phyloP scores from a whole-genome alignment of 1,140 invertebrate genomes.

The Ostrea denselamellosa region DNA sequence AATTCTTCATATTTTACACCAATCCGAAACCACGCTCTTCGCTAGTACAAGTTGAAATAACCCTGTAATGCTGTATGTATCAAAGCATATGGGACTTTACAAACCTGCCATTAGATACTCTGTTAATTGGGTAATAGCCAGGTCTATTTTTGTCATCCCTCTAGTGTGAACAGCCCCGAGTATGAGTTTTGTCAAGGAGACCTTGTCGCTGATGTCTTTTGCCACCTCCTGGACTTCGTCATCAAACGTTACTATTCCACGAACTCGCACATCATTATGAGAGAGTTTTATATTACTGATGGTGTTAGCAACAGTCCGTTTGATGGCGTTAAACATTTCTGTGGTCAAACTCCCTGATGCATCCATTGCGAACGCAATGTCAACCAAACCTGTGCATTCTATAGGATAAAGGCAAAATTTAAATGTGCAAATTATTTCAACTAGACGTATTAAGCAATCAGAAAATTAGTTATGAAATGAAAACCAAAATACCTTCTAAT shows the following conservation, averaged over 20 bases:
- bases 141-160: constrained; percentile 28
- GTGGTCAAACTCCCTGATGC: background rate
- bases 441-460: background rate
- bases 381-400: constrained; percentile 1
- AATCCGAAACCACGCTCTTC: too few relatives aligned
- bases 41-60: too few relatives aligned
- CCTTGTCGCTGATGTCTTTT: constrained; percentile 5
- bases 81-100: background rate
- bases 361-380: constrained; percentile 22
- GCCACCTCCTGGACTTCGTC: background rate
- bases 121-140: background rate
- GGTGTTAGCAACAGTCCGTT: constrained; percentile 5
- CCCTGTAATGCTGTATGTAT: too few relatives aligned
- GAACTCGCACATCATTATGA: background rate
- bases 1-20: too few relatives aligned
- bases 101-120: background rate
- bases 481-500: background rate
- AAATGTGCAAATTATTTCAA: background rate
- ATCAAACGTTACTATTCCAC: constrained; percentile 5
- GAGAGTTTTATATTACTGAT: constrained; percentile 1
- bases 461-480: background rate
- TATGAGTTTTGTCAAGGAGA: background rate
- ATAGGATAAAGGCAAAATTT: background rate
- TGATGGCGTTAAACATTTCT: constrained; percentile 8
- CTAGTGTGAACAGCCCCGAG: constrained; percentile 1